phyloP scores from a whole-genome alignment of 2,113 vertebrate genomes.

The Ptilorrhoa leucosticta region DNA sequence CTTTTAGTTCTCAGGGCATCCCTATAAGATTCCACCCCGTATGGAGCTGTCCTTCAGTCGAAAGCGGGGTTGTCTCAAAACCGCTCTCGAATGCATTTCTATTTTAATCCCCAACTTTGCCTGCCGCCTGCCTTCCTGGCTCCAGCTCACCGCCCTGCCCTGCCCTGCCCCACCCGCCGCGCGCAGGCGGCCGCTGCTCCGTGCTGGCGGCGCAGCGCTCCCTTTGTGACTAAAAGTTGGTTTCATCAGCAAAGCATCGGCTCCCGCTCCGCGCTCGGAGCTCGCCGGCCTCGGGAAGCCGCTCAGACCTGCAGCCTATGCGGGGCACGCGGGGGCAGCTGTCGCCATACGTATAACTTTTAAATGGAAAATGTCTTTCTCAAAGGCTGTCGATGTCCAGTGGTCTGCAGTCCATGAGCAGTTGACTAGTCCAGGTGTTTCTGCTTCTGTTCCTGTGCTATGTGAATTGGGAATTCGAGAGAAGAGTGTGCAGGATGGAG shows the following conservation, averaged over 20 bases:
- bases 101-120: conserved; percentile 43
- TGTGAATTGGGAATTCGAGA: conserved; percentile 58
- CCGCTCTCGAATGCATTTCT: conserved; percentile 7
- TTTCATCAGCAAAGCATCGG: background rate
- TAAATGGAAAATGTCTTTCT: conserved; percentile 69
- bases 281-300: background rate
- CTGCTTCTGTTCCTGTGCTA: conserved; percentile 60
- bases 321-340: background rate
- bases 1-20: conserved; percentile 28
- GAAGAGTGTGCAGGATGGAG: conserved; percentile 62
- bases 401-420: conserved; percentile 53
- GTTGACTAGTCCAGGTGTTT: conserved; percentile 65
- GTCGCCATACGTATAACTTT: conserved; percentile 12
- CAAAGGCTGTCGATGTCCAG: conserved; percentile 67
- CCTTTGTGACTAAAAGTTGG: background rate
- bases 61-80: background rate
- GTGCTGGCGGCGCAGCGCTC: background rate
- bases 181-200: background rate
- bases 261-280: background rate
- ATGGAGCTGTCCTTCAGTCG: background rate
- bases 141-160: background rate
- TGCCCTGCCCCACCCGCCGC: conserved; percentile 3
- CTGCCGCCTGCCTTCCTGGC: conserved; percentile 45
- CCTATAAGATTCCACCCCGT: background rate
- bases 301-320: background rate